Base-by-base conservation (phyloP, 2,113 vertebrate genomes). In the Reinhardtius hippoglossoides region DNA sequence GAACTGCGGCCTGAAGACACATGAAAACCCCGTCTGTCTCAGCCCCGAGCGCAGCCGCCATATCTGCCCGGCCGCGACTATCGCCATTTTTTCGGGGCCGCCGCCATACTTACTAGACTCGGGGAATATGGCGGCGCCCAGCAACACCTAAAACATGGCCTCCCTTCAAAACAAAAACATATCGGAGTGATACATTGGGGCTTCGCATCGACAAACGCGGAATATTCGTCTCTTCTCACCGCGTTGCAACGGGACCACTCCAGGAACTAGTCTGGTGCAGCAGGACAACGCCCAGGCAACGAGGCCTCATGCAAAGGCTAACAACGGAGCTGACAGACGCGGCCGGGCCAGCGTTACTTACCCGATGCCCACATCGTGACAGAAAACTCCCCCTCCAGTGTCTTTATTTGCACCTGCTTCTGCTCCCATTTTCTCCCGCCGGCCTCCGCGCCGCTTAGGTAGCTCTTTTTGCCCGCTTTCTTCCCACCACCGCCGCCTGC, bases 81-180 rank as follows among this genome's bases (percentile, higher is more conserved):
- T 88, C 94, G 94, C 95, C 95, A 95, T 95, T 83, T 98, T 95
- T 98, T 96, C 95, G 96, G 96, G 96, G 96, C 97, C 96, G 97
- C 97, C 97, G 98, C 92, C 92, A 93, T 93, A 92, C 91, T 93
- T 98, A 96, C 96, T 95, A 94, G 95, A 96, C 95, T 95, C 93
- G 95, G 96, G 95, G 97, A 98, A 98, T 95, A 99, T 99, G 97
- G 97, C 97, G 97, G 97, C 97, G 97, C 97, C 97, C 97, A 97
- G 95, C 94, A 92, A 96, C 95, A 96, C 95, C 93, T 94, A 95
- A 95, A 97, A 98, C 96, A 97, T 98, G 97, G 97, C 97, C 94
- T 97, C 97, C 97, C 94, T 96, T 97, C 97, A 98, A 97, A 98
- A 98, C 97, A 98, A 97, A 93, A 97, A 97, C 94, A 95, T 87